A percentile compares a stretch with the other conserved stretches of the same genome.
Evolutionary conservation across 2,797 vertebrate genomes (phyloP).

Genomic region (Sparus aurata): DNA sequence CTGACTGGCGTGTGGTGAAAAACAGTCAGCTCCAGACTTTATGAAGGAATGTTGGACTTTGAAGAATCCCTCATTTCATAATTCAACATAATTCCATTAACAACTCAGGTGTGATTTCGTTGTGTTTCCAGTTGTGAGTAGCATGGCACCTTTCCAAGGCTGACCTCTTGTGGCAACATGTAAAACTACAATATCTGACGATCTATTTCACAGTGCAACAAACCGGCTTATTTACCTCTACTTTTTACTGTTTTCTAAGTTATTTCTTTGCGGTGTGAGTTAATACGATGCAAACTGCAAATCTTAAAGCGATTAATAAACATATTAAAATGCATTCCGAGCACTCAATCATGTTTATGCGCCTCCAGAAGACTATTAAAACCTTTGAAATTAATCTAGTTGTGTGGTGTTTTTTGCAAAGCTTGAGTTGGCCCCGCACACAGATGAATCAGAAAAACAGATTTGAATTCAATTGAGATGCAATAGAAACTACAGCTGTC

Average conservation of each 20-base stretch:
- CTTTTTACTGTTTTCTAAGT: constrained; percentile 46
- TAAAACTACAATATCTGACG: constrained; percentile 53
- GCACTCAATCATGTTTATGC: constrained; percentile 4
- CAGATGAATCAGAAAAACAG: neutral
- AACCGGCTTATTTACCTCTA: constrained; percentile 11
- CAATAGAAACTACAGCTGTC: neutral
- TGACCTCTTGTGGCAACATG: constrained; percentile 77
- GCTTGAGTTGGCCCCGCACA: neutral
- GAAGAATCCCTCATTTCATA: constrained; percentile 32
- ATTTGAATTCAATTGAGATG: constrained; percentile 2
- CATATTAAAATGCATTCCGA: constrained; percentile 20
- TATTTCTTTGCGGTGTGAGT: constrained; percentile 50
- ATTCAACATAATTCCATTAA: constrained; percentile 56
- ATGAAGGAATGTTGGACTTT: constrained; percentile 36
- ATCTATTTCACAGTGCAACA: constrained; percentile 17
- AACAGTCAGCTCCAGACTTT: constrained; percentile 28
- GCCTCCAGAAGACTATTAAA: constrained; percentile 7
- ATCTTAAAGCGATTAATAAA: constrained; percentile 27
- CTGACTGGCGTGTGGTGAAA: constrained; percentile 71
- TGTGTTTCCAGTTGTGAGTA: constrained; percentile 31
- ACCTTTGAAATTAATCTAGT: constrained; percentile 37
- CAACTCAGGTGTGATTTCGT: constrained; percentile 67
- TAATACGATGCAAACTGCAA: constrained; percentile 25
- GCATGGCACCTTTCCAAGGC: constrained; percentile 37
- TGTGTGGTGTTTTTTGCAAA: constrained; percentile 12